Base-by-base conservation (phyloP, 1,140 invertebrate genomes). In the Andricus grossulariae region DNA sequence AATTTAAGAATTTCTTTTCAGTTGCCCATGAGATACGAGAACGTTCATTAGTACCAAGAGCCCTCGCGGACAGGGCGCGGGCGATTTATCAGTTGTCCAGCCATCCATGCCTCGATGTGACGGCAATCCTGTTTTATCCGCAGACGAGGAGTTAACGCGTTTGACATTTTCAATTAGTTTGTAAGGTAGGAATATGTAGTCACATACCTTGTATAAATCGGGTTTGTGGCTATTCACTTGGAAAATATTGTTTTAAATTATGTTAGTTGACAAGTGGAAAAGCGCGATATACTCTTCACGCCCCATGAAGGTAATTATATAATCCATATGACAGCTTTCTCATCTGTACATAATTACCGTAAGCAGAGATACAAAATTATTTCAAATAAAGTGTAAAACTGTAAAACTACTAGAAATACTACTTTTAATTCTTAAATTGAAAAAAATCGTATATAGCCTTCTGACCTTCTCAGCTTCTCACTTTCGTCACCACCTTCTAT, bases 131-230 rank as follows among this genome's bases (percentile, higher is more conserved):
- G 60, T 66, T 66, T 39, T 66, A 66, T 32, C 12, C 57, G 2
- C 57, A 60, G 25, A 60, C 57, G 57, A 60, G 57, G 12, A 60
- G 57, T 60, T 12, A 66, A 66, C 60, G 60, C 15, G 32, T 66
- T 39, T 66, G 60, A 66, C 15, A 39, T 66, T 39, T 39, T 39
- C 25, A 66, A 60, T 25, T 25, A 66, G 60, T 66, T 39, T 60
- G 57, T 32, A 66, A 66, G 25, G 39, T 39, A 39, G 0, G 45
- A 60, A 6, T 16, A 39, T 39, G 25, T 66, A 8, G 60, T 45
- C 60, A 66, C 25, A 5, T 66, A 5, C 25, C 32, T 39, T n/a
- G 15, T 66, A 1, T 8, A 39, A 66, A 39, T 39, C 10, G 15
- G 6, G 32, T 16, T 66, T 16, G 13, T 66, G 60, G 5, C n/a